Base-by-base conservation (phyloP, 2,888 invertebrate species). In the Serripes groenlandicus region DNA sequence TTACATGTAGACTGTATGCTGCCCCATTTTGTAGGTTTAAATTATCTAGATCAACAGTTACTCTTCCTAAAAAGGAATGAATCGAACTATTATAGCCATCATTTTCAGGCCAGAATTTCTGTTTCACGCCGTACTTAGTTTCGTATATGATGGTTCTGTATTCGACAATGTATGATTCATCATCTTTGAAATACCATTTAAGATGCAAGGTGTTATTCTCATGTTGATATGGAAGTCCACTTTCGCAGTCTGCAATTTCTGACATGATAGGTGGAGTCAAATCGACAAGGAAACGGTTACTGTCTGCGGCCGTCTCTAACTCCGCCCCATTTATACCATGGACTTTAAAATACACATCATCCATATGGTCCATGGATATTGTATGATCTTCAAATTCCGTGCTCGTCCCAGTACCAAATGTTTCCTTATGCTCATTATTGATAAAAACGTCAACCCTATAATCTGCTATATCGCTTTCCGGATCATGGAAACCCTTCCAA, bases 251-350 rank as follows among this genome's bases (percentile, higher is more conserved):
- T n/a, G 81, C 35, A 35, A 81, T 74, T 21, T 68, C 81, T 18
- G 42, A 68, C 66, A 85, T 56, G 11, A 81, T 64, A 2, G 91
- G 91, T n/a, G 90, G 85, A 18, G 91, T 90, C n/a, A 87, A 85
- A 66, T 92, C 91, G 52, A 92, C 86, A 7, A 78, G 21, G 68
- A 88, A 89, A 0, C 91, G 91, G 78, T 90, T 74, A 23, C 88
- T 88, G 1, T 78, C 42, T 9, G 82, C 78, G 1, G 75, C 34
- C 15, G 68, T 73, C 23, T 76, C 77, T 5, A 85, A 72, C 9
- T 80, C 86, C 23, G 91, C 91, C 4, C 90, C 89, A 82, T 92
- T 91, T 32, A 76, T 83, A 3, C 89, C 91, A 70, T 82, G 76
- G 4, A 92, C 81, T 9, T 76, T 69, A 28, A 88, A 81, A 28